phyloP scores from a whole-genome alignment of 2,888 invertebrate genomes.

The Sarcophaga carnaria region DNA sequence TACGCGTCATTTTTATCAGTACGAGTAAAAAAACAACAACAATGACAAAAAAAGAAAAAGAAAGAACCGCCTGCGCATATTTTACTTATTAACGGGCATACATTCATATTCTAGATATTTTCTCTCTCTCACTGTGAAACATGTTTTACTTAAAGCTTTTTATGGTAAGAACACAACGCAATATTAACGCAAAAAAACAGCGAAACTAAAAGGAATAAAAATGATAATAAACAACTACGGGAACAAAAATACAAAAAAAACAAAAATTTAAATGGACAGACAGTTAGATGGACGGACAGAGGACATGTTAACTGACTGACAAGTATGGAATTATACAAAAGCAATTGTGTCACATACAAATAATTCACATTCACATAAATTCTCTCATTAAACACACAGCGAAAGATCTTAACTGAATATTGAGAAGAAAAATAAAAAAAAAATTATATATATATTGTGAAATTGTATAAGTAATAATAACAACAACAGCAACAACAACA shows the following conservation, averaged over 20 bases:
- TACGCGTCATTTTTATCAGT: constrained; percentile 40
- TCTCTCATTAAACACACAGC: constrained; percentile 47
- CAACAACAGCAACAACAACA: constrained; percentile 19
- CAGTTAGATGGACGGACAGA: not conserved
- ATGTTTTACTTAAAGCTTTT: constrained; percentile 62
- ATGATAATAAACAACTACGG: constrained; percentile 1
- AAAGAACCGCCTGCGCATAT: constrained; percentile 65
- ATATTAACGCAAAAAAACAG: constrained; percentile 43
- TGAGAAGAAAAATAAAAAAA: constrained; percentile 43
- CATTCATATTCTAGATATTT: constrained; percentile 49
- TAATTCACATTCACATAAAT: constrained; percentile 55
- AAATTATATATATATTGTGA: not conserved
- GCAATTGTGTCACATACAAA: constrained; percentile 63
- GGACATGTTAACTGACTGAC: constrained; percentile 34
- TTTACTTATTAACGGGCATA: constrained; percentile 58
- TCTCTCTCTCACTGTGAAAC: constrained; percentile 22
- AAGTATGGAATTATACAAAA: constrained; percentile 57
- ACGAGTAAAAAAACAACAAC: constrained; percentile 8
- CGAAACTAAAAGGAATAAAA: constrained; percentile 30
- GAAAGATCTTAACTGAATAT: constrained; percentile 60
- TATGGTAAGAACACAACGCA: constrained; percentile 62
- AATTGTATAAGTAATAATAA: constrained; percentile 30
- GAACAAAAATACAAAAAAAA: not conserved
- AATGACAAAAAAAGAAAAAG: constrained; percentile 25
- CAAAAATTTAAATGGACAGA: not conserved